Evolutionary conservation across 2,888 invertebrate species (phyloP).

Genomic region (Parnassius smintheus): DNA sequence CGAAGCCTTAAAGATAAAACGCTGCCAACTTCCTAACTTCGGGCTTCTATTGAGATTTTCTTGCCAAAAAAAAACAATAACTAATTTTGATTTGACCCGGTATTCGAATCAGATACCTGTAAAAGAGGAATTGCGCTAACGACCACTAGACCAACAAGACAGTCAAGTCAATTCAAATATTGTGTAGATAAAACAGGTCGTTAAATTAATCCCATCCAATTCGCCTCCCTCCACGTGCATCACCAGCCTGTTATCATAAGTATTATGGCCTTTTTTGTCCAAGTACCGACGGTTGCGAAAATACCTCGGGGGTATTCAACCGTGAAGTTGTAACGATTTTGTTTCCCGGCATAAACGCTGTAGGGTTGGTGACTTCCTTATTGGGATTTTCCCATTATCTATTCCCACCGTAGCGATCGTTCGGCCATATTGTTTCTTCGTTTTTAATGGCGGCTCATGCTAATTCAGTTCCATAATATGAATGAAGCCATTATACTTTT

Average conservation of each 20-base stretch:
- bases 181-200: too few species aligned
- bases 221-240: constrained; percentile 1
- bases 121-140: too few species aligned
- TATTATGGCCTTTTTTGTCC: constrained; percentile 22
- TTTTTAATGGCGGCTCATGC: constrained; percentile 7
- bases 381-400: constrained; percentile 24
- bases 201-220: neutral
- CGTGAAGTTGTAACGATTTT: constrained; percentile 33
- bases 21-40: too few species aligned
- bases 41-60: too few species aligned
- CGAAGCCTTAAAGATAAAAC: too few species aligned
- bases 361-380: constrained; percentile 26
- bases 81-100: too few species aligned
- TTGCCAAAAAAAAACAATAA: too few species aligned
- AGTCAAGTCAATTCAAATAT: too few species aligned
- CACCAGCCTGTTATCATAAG: neutral
- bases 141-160: too few species aligned
- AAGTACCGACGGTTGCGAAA: constrained; percentile 28
- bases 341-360: constrained; percentile 20
- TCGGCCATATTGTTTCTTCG: constrained; percentile 20
- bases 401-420: constrained; percentile 13
- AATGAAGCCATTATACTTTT: constrained; percentile 13
- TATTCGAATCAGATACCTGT: too few species aligned
- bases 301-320: constrained; percentile 33
- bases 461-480: neutral